phyloP scores from a whole-genome alignment of 2,797 vertebrate genomes.

The Aplochiton taeniatus region DNA sequence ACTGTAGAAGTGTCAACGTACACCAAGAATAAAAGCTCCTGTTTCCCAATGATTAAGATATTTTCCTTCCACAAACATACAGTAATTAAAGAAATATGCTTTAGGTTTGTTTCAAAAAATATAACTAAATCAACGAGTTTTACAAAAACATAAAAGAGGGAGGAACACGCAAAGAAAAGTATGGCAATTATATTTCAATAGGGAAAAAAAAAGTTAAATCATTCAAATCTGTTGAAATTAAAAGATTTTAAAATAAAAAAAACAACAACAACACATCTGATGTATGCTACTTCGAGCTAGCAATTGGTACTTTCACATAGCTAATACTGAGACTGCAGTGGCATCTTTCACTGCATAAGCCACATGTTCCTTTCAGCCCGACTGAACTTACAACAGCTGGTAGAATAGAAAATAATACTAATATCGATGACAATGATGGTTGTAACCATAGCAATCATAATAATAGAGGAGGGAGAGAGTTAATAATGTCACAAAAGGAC shows the following conservation, averaged over 20 bases:
- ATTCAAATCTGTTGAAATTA: constrained; percentile 46
- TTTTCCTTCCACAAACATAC: constrained; percentile 63
- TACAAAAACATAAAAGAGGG: constrained; percentile 63
- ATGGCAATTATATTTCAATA: constrained; percentile 44
- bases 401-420: constrained; percentile 18
- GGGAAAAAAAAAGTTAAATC: constrained; percentile 43
- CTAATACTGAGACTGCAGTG: constrained; percentile 16
- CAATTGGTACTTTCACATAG: constrained; percentile 36
- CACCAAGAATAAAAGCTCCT: constrained; percentile 40
- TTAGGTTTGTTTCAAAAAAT: constrained; percentile 51
- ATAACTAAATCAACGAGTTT: constrained; percentile 56
- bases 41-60: constrained; percentile 39
- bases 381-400: no score
- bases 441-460: constrained; percentile 39
- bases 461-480: constrained; percentile 43
- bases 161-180: constrained; percentile 45
- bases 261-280: no score
- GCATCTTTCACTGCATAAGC: no score
- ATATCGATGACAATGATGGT: constrained; percentile 23
- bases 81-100: constrained; percentile 56
- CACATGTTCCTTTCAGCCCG: no score
- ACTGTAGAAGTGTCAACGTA: constrained; percentile 49
- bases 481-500: constrained; percentile 71
- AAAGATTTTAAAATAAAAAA: not conserved
- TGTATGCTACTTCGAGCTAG: not conserved